Base-by-base conservation (phyloP, 2,113 vertebrate genomes). In the Gavialis gangeticus region DNA sequence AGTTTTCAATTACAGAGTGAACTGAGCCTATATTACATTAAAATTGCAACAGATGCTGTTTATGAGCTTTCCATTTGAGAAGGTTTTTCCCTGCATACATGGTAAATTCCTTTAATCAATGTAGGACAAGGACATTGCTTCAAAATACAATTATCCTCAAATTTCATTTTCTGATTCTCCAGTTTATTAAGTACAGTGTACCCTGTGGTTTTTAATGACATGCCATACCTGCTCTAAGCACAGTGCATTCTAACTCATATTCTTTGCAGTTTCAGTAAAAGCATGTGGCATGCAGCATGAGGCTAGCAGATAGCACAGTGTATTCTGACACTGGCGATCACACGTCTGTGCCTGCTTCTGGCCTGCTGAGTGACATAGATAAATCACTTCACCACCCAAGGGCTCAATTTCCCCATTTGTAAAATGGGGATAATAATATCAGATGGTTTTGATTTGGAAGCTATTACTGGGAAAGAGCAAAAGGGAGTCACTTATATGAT, bases 1-100 rank as follows among this genome's bases (percentile, higher is more conserved):
- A 90, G 86, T 91, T 94, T 95, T 96, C 97, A 94, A 95, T 97
- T 95, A 91, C 90, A 96, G 94, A 96, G 85, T 90, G 95, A 92
- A 94, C 73, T 84, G 95, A 94, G 80, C 82, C 78, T 79, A 91
- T 94, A 95, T 97, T 97, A 91, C 93, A 96, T 97, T 95, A 87
- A 95, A 93, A 87, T 97, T 94, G 92, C 86, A 86, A 93, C 78
- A 67, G 4, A 95, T 92, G 91, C 89, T 96, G 82, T 95, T 96
- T 95, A 94, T 92, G 82, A 89, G 91, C 94, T 95, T 97, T 90
- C 91, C 77, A 75, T 91, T 92, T 92, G 84, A 96, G 88, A 94
- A 85, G 75, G 91, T 95, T 95, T 91, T 84, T 92, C 95, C 94
- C 10, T 56, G 82, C 89, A 91, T 90, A 90, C 78, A 77, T 93